These are phyloP conservation scores for Holacanthella duospinosa DNA, from an alignment of 2,888 invertebrate species.

Conservation along the genomic window DNA sequence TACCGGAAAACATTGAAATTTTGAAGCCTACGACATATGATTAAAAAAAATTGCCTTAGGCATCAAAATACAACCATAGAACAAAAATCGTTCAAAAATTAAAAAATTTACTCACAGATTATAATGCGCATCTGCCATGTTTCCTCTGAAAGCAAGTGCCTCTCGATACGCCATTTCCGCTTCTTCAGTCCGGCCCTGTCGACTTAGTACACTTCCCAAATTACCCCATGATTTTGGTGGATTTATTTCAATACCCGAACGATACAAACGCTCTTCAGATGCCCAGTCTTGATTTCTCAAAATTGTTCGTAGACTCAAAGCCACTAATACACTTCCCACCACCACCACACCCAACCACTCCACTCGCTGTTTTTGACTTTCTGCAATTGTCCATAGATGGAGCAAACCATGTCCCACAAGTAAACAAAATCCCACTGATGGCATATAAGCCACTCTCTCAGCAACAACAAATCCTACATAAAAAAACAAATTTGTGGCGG, in stretches of 20 bases:
- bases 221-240: constrained; percentile 99
- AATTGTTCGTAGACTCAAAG: constrained; percentile 54
- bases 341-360: constrained; percentile 21
- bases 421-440: constrained; percentile 89
- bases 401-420: constrained; percentile 65
- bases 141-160: constrained; percentile 80
- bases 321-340: constrained; percentile 34
- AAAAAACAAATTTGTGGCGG: constrained; percentile 90
- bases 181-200: constrained; percentile 72
- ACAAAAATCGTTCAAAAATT: no score
- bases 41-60: no score
- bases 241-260: constrained; percentile 80
- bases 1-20: no score
- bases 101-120: constrained; percentile 99
- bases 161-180: constrained; percentile 84
- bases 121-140: constrained; percentile 99
- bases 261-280: constrained; percentile 83
- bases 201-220: constrained; percentile 86
- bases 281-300: constrained; percentile 80
- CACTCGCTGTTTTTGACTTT: constrained; percentile 40
- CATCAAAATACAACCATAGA: no score
- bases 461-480: constrained; percentile 98
- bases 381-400: constrained; percentile 46
- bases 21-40: no score
- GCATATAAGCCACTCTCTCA: constrained; percentile 88